Base-by-base conservation (phyloP, 1,140 invertebrate species). In the Leptinotarsa undecemlineata region DNA sequence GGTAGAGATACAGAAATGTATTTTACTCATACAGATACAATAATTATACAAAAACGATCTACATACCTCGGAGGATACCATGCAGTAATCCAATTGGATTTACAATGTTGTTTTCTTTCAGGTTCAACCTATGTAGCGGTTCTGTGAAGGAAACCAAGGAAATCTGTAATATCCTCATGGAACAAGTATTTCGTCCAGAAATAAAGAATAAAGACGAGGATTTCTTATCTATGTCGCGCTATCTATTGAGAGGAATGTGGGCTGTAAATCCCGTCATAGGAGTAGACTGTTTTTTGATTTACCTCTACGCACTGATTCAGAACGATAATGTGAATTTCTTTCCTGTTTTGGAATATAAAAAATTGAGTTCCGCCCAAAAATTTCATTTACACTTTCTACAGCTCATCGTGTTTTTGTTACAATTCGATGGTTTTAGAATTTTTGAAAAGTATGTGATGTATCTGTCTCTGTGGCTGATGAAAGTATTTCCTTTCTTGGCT, bases 51-150 rank as follows among this genome's bases (percentile, higher is more conserved):
- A 26, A 26, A 1, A 26, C 5, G 26, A 26, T 60, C 19, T 19
- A 60, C 19, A 4, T 60, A 17, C 19, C 13, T 4, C 19, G 15
- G 19, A 17, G 3, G 3, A 60, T 19, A 60, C 14, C 57, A 60
- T 61, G 17, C 17, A 57, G 51, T n/a, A 14, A 57, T 3, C 64
- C 15, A 33, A 33, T 6, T 33, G 6, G 26, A 33, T 42, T 42
- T 42, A 3, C 20, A 48, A 21, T 17, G 20, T 48, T 48, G 1
- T 51, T 48, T 51, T 51, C 19, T 81, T 84, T 57, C 48, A 84
- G 83, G 51, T 85, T 82, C 62, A 85, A 85, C 69, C 80, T 85
- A 17, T 84, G 83, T 66, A 70, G 81, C 48, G 80, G 81, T 60
- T 81, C 81, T 11, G 72, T 83, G 14, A 75, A 79, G 67, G 84